Evolutionary conservation across 1,140 invertebrate genomes (phyloP), one percentile per base, ranked within the genome.

Genomic region (Fopius arisanus): DNA sequence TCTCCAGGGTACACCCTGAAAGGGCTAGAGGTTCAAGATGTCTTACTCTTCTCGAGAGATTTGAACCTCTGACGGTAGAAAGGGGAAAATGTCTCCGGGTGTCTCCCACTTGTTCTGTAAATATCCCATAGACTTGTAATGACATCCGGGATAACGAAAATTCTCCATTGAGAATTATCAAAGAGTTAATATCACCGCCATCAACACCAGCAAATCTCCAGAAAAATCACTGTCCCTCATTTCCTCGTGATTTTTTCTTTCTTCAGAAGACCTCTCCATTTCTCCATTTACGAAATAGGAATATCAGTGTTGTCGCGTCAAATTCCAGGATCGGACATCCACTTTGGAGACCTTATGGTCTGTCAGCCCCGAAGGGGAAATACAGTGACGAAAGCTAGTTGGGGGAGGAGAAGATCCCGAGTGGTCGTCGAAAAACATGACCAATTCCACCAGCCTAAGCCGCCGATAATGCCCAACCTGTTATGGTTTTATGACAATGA

Each of bases 11-110:
- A 40, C 65, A 59, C 5, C 33, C 37, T 67, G 51, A 77, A 77
- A 77, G 76, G 76, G 76, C 73, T 77, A 77, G 70, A 77, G 70
- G 63, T 75, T 75, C 70, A 62, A 76, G 70, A 77, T 68, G 73
- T 77, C 70, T 75, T 59, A 77, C 70, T 77, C 31, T 33, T 74
- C 26, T 31, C 16, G 65, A 40, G 63, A 33, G 67, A 66, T 68
- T 74, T 73, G 70, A 69, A 29, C 23, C 72, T 19, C 51, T 21
- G 51, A 62, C 67, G 70, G 51, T 70, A n/a, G 7, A 41, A 65
- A 62, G 19, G 59, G 65, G 67, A 63, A 72, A 66, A 54, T 65
- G 67, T 33, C 23, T 26, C 48, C 23, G 41, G 16, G 67, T 51
- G 67, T 23, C 54, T 59, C 5, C 54, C 26, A 59, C 21, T 74